Base-by-base conservation (phyloP, 1,140 invertebrate genomes). In the Papilio aristodemus region DNA sequence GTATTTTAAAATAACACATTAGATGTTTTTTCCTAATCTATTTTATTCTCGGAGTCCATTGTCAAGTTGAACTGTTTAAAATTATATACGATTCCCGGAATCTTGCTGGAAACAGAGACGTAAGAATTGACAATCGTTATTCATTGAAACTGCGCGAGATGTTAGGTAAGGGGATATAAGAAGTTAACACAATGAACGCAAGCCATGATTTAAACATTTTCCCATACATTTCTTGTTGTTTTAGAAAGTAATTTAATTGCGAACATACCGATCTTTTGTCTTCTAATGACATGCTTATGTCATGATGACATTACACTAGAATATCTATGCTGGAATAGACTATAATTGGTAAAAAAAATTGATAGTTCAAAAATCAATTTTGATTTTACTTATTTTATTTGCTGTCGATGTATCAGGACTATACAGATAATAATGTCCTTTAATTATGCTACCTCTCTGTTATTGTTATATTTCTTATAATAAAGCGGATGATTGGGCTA, bases 91-190 rank as follows among this genome's bases (percentile, higher is more conserved):
- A 25, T 38, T 62, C 59, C 19, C 59, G 19, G 32, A 62, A 60
- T 17, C 17, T 2, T 9, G 17, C 19, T 62, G 32, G 36, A 39
- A 62, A 39, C 39, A 39, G 39, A 84, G 71, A 83, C 73, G 71
- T 78, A 77, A 81, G 64, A 67, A 66, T 77, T 76, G 67, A 86
- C 86, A 89, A 89, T 89, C 81, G 72, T 89, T 89, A 89, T 87
- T 83, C 85, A 83, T 77, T 81, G 83, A 82, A 78, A 62, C 73
- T 74, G 71, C 66, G 50, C 70, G 75, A 79, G 71, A 50, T 66
- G 77, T 86, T 81, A 85, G 78, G 80, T 84, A 87, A 89, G 75
- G 84, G 19, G 43, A 82, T 79, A 77, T 78, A 85, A 88, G 85
- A 85, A 80, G 81, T 78, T 75, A 77, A 75, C 71, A 71, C 74